These are phyloP conservation scores for Drosophila carrolli DNA, from an alignment of 1,140 invertebrate genomes.

Conservation along the genomic window DNA sequence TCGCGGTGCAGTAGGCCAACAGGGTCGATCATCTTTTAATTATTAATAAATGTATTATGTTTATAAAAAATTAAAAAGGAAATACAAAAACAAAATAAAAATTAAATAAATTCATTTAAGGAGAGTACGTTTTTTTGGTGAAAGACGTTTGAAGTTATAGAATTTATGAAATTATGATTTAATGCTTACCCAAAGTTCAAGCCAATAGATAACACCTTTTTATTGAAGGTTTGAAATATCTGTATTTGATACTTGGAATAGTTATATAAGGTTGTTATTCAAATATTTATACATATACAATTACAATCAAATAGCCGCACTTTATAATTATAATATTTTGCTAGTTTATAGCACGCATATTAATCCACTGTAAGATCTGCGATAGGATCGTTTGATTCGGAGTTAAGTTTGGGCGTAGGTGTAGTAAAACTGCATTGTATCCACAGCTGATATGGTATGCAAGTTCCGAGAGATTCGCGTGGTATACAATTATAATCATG, in stretches of 20 bases:
- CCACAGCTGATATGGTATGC: conserved; percentile 52
- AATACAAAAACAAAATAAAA: conserved; percentile 81
- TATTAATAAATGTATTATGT: conserved; percentile 84
- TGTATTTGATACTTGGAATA: conserved; percentile 82
- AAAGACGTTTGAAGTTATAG: neutral
- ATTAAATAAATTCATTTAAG: conserved; percentile 79
- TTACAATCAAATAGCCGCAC: conserved; percentile 73
- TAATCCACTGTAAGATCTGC: conserved; percentile 26
- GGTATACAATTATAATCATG: conserved; percentile 26
- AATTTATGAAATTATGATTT: no score
- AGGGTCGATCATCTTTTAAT: conserved; percentile 70
- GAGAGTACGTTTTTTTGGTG: conserved; percentile 15
- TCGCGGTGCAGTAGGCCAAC: conserved; percentile 27
- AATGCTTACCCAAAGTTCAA: neutral
- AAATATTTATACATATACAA: conserved; percentile 80
- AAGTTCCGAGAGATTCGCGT: conserved; percentile 37
- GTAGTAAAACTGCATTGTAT: conserved; percentile 32
- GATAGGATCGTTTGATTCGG: conserved; percentile 27
- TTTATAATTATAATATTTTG: conserved; percentile 50
- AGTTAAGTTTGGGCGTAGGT: conserved; percentile 12
- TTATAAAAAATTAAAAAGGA: conserved; percentile 80
- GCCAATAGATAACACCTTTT: neutral
- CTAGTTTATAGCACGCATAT: conserved; percentile 53
- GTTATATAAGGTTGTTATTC: conserved; percentile 70
- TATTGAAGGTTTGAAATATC: conserved; percentile 57